Evolutionary conservation across 2,888 invertebrate genomes (phyloP).

Genomic region (Nemapogon koenigi): DNA sequence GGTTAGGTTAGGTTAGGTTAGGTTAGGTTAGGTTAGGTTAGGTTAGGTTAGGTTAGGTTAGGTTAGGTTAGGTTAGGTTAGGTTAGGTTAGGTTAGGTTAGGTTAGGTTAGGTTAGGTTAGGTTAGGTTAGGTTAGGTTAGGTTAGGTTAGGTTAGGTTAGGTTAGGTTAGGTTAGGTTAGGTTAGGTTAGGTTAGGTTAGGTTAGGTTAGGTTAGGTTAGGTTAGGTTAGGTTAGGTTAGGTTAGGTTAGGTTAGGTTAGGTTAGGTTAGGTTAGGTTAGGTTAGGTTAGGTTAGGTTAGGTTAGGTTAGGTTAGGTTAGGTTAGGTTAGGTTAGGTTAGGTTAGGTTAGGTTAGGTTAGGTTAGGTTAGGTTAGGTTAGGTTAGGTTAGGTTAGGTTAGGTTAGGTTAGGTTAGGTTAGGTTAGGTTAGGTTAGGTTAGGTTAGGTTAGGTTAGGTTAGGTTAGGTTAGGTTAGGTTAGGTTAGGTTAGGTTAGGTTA

Average conservation of each 20-base stretch:
- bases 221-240: constrained; percentile 10
- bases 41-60: constrained; percentile 12
- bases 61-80: constrained; percentile 11
- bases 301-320: constrained; percentile 13
- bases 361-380: constrained; percentile 13
- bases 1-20: constrained; percentile 12
- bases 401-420: too few species aligned
- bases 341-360: constrained; percentile 13
- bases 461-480: too few species aligned
- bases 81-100: constrained; percentile 8
- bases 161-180: constrained; percentile 3
- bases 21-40: constrained; percentile 12
- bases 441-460: too few species aligned
- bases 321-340: too few species aligned
- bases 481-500: too few species aligned
- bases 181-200: constrained; percentile 4
- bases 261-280: constrained; percentile 11
- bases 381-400: constrained; percentile 14
- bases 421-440: too few species aligned
- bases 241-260: constrained; percentile 12
- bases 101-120: constrained; percentile 8
- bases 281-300: constrained; percentile 11
- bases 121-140: constrained; percentile 7
- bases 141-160: constrained; percentile 4
- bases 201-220: constrained; percentile 8